Evolutionary conservation across 2,113 vertebrate species (phyloP), one percentile per base, ranked within the genome.

Genomic region (Elaphurus davidianus): DNA sequence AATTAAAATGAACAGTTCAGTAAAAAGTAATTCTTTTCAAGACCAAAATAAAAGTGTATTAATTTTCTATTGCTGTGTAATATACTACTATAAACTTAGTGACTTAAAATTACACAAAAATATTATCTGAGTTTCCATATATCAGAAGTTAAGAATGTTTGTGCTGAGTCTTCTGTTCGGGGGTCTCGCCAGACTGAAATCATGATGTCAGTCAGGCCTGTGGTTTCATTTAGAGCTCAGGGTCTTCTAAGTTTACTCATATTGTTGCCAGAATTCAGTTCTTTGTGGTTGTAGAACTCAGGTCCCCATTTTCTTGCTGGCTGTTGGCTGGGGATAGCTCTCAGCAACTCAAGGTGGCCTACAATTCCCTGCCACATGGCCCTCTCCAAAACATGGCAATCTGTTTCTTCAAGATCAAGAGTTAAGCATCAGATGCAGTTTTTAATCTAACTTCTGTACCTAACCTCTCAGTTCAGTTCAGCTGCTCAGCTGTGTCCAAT

Each of bases 21-120:
- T 79, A 50, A 90, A 90, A 96, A 90, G 67, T n/a, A 92, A 71
- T 85, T 96, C 71, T 95, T 87, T 43, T 93, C 78, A 36, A 96
- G 13, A 45, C 28, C 59, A 95, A 97, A 87, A 90, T 90, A 90
- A 87, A 9, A 54, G n/a, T 84, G 1, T 25, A 93, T 85, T 81
- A 40, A 33, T 90, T 95, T 96, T 89, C 59, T 82, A 93, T 25
- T 90, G 28, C 74, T 82, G n/a, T 27, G 1, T 67, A 84, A 85
- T 50, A 91, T 57, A 94, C 25, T 67, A 36, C 36, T 60, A 94
- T 55, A 90, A 90, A 93, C 33, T 90, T 76, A 50, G 43, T 25
- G 52, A 62, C 54, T 90, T 82, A 76, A 95, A 95, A 64, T 17
- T 52, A 81, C 10, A 91, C 28, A 85, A 64, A 94, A 45, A 85